These are phyloP conservation scores for Scaptomyza hsui DNA, from an alignment of 1,140 invertebrate species.

Conservation along the genomic window DNA sequence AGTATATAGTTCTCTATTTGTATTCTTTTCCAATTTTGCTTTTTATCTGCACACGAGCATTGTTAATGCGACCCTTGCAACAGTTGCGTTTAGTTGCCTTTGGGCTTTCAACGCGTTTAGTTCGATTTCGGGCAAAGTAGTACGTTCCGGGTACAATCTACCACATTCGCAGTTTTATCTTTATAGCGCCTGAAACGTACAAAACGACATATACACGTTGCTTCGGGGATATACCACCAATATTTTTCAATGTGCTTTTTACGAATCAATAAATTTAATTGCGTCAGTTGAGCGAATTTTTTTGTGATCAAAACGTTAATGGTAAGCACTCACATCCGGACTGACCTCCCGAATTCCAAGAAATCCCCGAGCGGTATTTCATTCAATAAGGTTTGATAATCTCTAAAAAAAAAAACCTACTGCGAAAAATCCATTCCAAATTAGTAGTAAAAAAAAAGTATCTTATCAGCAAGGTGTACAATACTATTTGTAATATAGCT, in stretches of 20 bases:
- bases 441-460: too few relatives aligned
- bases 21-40: conserved; percentile 28
- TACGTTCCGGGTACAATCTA: neutral
- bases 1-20: conserved; percentile 6
- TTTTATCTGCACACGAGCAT: conserved; percentile 63
- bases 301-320: conserved; percentile 57
- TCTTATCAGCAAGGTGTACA: too few relatives aligned
- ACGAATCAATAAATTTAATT: conserved; percentile 32
- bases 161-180: conserved; percentile 42
- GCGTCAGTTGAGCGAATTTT: conserved; percentile 37
- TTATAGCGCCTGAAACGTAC: conserved; percentile 46
- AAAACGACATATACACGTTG: conserved; percentile 12
- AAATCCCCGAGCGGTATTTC: neutral
- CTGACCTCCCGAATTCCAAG: conserved; percentile 17
- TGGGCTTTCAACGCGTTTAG: conserved; percentile 45
- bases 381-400: too few relatives aligned
- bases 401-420: too few relatives aligned
- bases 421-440: too few relatives aligned
- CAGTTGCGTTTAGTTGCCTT: conserved; percentile 56
- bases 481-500: too few relatives aligned
- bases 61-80: conserved; percentile 45
- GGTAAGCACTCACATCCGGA: conserved; percentile 44
- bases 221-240: conserved; percentile 6
- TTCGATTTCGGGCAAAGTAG: conserved; percentile 29
- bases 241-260: neutral